Conservation (phyloP, 37 sponge, comb jelly and placozoan genomes). For the Chondrosia reniformis region DNA sequence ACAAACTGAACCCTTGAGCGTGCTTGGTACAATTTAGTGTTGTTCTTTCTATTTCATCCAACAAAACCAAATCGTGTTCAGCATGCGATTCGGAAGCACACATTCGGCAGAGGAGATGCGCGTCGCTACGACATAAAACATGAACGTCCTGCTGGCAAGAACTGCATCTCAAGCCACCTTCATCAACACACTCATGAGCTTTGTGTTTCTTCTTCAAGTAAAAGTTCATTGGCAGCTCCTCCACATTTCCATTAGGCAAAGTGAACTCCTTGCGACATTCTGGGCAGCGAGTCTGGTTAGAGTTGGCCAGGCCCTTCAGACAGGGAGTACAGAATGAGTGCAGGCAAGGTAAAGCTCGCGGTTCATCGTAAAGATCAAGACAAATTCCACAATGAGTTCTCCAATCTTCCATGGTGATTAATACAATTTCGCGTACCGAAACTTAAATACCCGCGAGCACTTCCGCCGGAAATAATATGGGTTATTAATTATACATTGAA, state of each 20-base stretch:
- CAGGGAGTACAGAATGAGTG: constrained; percentile 18
- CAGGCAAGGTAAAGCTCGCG: constrained; percentile 13
- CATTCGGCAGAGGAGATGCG: not conserved
- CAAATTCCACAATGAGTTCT: constrained; percentile 10
- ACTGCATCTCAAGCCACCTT: not conserved
- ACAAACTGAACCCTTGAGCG: not conserved
- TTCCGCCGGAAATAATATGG: not conserved
- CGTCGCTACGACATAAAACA: not conserved
- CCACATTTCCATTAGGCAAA: not conserved
- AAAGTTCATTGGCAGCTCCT: constrained; percentile 15
- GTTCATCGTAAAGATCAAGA: not conserved
- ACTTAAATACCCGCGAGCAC: not conserved
- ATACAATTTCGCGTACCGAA: not conserved
- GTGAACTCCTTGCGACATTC: constrained; percentile 10
- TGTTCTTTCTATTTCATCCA: not conserved
- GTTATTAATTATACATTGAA: no score
- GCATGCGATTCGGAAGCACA: not conserved
- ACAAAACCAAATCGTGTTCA: not conserved
- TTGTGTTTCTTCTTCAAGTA: not conserved
- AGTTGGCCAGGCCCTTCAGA: not conserved
- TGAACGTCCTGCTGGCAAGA: not conserved
- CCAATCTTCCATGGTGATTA: not conserved
- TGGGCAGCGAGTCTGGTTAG: constrained; percentile 7
- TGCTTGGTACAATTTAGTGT: not conserved
- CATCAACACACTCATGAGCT: no score